phyloP scores from a whole-genome alignment of 2,888 invertebrate genomes.

The Parochlus steinenii region DNA sequence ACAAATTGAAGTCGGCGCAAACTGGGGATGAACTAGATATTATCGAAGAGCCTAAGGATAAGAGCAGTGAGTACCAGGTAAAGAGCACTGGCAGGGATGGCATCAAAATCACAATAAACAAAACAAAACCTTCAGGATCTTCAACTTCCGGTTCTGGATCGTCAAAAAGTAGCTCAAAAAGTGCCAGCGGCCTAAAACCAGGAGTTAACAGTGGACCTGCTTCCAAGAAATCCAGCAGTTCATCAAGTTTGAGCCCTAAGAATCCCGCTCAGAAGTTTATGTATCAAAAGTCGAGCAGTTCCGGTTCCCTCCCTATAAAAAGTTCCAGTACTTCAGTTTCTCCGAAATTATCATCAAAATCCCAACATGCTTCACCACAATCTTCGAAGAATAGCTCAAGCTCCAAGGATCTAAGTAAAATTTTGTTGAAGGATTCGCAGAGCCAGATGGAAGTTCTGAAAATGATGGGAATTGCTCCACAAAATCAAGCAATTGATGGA shows the following conservation, averaged over 20 bases:
- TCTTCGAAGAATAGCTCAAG: slow-evolving; percentile 18
- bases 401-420: slow-evolving; percentile 14
- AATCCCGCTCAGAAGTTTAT: slow-evolving; percentile 15
- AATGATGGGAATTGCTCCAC: slow-evolving; percentile 39
- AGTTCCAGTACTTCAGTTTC: slow-evolving; percentile 23
- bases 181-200: slow-evolving; percentile 69
- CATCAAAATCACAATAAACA: slow-evolving; percentile 83
- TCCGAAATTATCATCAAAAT: slow-evolving; percentile 6
- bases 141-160: slow-evolving; percentile 31
- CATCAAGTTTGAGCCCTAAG: slow-evolving; percentile 17
- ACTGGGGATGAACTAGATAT: slow-evolving; percentile 16
- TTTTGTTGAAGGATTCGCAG: slow-evolving; percentile 8
- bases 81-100: slow-evolving; percentile 70
- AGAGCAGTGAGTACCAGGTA: slow-evolving; percentile 75
- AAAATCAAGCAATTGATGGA: slow-evolving; percentile 51
- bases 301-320: slow-evolving; percentile 27
- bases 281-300: slow-evolving; percentile 29
- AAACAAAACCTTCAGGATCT: slow-evolving; percentile 39
- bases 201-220: slow-evolving; percentile 78
- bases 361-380: slow-evolving; percentile 1
- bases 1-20: slow-evolving; percentile 65
- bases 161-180: slow-evolving; percentile 31
- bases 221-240: slow-evolving; percentile 42
- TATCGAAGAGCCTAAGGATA: slow-evolving; percentile 33
- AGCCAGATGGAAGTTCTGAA: slow-evolving; percentile 28